These are phyloP conservation scores for Iphiclides podalirius DNA, from an alignment of 2,888 invertebrate genomes.

Conservation along the genomic window DNA sequence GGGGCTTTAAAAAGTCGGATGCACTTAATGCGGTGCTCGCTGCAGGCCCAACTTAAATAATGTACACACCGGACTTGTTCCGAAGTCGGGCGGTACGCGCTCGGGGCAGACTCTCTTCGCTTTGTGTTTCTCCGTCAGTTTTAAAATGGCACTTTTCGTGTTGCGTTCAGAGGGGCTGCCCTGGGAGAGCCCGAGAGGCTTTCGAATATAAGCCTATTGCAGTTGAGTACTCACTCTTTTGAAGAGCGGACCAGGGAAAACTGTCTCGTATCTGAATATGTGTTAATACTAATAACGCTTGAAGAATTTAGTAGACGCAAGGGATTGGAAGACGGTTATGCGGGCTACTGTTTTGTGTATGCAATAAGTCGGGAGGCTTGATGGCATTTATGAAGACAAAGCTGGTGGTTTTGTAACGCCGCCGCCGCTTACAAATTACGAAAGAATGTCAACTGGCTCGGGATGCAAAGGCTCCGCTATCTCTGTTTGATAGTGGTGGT, in stretches of 20 bases:
- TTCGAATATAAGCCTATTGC: constrained; percentile 63
- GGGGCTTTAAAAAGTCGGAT: constrained; percentile 66
- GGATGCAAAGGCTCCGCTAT: constrained; percentile 68
- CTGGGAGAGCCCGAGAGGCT: constrained; percentile 58
- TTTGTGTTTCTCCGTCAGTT: constrained; percentile 58
- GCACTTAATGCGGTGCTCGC: constrained; percentile 65
- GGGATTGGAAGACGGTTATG: too few relatives aligned
- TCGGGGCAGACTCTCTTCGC: constrained; percentile 57
- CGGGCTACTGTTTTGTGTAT: too few relatives aligned
- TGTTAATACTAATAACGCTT: background rate
- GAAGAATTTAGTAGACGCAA: background rate
- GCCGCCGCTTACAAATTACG: constrained; percentile 72
- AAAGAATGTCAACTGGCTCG: constrained; percentile 75
- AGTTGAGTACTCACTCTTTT: constrained; percentile 52
- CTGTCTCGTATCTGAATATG: background rate
- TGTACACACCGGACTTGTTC: constrained; percentile 67
- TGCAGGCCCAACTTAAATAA: constrained; percentile 66
- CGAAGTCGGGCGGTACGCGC: constrained; percentile 48
- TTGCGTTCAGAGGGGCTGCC: constrained; percentile 57
- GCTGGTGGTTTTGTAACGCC: constrained; percentile 67
- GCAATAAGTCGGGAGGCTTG: constrained; percentile 66
- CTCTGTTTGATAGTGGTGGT: constrained; percentile 66
- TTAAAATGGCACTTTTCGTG: constrained; percentile 64
- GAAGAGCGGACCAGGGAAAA: constrained; percentile 30
- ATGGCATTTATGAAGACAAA: constrained; percentile 75